Conservation (phyloP, 2,797 vertebrate genomes). For the Sebastolobus alascanus region DNA sequence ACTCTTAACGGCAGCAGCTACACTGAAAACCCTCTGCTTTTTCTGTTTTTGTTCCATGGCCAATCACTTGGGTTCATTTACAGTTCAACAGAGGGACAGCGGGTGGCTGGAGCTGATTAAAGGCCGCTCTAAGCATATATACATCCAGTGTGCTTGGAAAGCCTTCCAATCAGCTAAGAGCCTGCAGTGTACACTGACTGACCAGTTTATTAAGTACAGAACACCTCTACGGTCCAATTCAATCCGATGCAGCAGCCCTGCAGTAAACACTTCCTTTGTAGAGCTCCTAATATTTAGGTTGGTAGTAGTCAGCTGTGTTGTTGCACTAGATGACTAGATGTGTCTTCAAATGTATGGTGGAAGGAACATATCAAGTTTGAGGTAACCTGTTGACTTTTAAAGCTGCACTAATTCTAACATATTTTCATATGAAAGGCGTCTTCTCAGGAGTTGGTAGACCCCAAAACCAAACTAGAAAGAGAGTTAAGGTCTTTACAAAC, state of each 20-base stretch:
- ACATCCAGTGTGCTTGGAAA: constrained; percentile 21
- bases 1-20: constrained; percentile 3
- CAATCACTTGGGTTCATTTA: constrained; percentile 42
- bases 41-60: constrained; percentile 38
- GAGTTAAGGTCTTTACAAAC: fast-evolving
- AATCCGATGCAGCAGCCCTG: neutral
- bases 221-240: neutral
- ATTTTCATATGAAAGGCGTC: neutral
- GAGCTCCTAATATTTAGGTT: neutral
- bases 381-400: neutral
- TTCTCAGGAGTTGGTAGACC: neutral
- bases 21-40: constrained; percentile 20
- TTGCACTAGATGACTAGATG: neutral
- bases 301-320: neutral
- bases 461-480: neutral
- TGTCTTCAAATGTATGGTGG: neutral
- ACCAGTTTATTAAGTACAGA: neutral
- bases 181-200: neutral
- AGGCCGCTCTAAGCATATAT: constrained; percentile 22
- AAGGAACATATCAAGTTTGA: neutral
- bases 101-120: constrained; percentile 35
- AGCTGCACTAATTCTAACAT: neutral
- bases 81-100: constrained; percentile 47
- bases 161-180: constrained; percentile 42
- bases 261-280: neutral